Evolutionary conservation across 2,797 vertebrate genomes (phyloP).

Genomic region (Urocyon cinereoargenteus): DNA sequence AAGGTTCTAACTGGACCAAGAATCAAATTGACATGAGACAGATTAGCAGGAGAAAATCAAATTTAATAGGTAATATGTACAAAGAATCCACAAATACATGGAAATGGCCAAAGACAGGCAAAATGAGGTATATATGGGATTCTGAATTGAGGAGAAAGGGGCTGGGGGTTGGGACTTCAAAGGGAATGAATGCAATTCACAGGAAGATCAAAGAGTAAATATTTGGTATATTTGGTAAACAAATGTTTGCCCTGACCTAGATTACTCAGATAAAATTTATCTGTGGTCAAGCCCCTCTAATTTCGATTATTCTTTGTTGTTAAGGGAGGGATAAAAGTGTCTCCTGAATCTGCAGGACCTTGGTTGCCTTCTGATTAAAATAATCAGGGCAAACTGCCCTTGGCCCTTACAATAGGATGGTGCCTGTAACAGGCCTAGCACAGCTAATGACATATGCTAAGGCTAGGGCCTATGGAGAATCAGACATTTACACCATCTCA

Average conservation of each 20-base stretch:
- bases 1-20: neutral
- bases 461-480: neutral
- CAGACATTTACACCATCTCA: neutral
- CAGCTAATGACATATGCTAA: neutral
- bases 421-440: neutral
- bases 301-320: neutral
- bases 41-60: neutral
- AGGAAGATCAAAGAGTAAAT: neutral
- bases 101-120: neutral
- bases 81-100: neutral
- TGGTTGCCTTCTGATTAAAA: neutral
- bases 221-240: neutral
- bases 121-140: neutral
- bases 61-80: neutral
- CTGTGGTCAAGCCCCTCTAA: neutral
- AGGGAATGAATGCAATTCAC: neutral
- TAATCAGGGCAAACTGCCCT: neutral
- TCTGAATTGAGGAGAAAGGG: neutral
- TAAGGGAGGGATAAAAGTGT: neutral
- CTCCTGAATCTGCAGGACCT: neutral
- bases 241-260: neutral
- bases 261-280: neutral
- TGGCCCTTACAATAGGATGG: neutral
- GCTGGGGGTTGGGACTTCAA: neutral
- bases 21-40: neutral